Conservation (phyloP, 92 coral and sea anemone species). For the Paramuricea clavata region DNA sequence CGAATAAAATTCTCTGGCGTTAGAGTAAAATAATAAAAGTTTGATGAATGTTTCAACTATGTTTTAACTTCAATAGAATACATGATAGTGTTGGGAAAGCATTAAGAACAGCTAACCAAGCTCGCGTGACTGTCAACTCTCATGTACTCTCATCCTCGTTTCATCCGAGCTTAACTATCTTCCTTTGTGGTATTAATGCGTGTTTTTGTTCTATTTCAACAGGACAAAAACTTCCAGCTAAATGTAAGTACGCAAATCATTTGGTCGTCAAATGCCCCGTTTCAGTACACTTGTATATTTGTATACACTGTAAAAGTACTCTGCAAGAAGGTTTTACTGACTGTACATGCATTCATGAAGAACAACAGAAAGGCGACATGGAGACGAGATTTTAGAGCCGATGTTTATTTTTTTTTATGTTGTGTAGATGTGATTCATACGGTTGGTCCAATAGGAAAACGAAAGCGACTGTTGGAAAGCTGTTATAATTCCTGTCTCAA, state of each 20-base stretch:
- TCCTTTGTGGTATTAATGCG: not conserved
- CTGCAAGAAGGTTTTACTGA: no score
- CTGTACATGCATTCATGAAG: no score
- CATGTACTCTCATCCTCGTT: no score
- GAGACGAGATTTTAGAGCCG: not conserved
- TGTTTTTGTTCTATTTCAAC: not conserved
- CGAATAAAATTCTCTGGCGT: no score
- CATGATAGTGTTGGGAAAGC: no score
- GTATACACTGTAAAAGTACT: no score
- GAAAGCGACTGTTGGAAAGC: constrained; percentile 57
- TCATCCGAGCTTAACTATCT: no score
- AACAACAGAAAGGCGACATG: not conserved
- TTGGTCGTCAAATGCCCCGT: no score
- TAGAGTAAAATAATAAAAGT: not conserved
- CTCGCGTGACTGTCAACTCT: no score
- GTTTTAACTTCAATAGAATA: not conserved
- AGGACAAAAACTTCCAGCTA: constrained; percentile 97
- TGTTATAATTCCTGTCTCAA: constrained; percentile 81
- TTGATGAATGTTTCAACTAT: not conserved
- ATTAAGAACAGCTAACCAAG: no score
- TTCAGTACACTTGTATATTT: not conserved
- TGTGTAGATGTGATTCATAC: constrained; percentile 88
- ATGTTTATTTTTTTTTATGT: not conserved
- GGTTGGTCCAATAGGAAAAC: constrained; percentile 90
- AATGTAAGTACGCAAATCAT: constrained; percentile 83